phyloP scores from a whole-genome alignment of 2,888 invertebrate species.

The Hirtodrosophila alboralis region DNA sequence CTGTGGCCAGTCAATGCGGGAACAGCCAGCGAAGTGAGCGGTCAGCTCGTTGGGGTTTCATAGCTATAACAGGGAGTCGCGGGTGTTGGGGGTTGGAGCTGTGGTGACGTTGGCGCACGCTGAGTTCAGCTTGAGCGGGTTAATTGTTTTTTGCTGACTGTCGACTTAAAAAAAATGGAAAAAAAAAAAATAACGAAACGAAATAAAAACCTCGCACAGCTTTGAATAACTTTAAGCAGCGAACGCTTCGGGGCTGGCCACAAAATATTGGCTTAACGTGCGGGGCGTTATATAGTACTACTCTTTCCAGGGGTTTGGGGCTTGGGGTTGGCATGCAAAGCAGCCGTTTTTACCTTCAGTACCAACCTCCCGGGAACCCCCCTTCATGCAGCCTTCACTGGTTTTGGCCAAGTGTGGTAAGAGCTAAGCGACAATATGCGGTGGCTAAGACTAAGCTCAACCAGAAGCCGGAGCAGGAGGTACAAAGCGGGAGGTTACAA shows the following conservation, averaged over 20 bases:
- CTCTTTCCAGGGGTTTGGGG: no score
- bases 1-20: constrained; percentile 69
- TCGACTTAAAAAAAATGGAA: constrained; percentile 30
- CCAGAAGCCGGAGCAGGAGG: constrained; percentile 9
- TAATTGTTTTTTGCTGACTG: constrained; percentile 74
- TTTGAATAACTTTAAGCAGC: constrained; percentile 73
- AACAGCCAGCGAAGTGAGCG: constrained; percentile 36
- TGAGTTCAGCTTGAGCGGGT: constrained; percentile 52
- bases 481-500: constrained; percentile 2
- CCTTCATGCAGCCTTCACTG: no score
- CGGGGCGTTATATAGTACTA: constrained; percentile 51
- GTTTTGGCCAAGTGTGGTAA: constrained; percentile 24
- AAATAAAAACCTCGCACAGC: constrained; percentile 43
- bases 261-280: constrained; percentile 76
- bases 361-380: neutral
- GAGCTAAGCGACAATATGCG: constrained; percentile 61
- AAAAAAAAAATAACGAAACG: constrained; percentile 10
- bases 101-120: neutral
- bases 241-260: constrained; percentile 41
- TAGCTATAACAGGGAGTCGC: neutral
- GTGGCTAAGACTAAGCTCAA: constrained; percentile 46
- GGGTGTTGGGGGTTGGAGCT: neutral
- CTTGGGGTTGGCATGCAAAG: constrained; percentile 41
- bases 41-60: constrained; percentile 34
- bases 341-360: constrained; percentile 24